Evolutionary conservation across 1,140 invertebrate genomes (phyloP).

Genomic region (Drosophila pandora): DNA sequence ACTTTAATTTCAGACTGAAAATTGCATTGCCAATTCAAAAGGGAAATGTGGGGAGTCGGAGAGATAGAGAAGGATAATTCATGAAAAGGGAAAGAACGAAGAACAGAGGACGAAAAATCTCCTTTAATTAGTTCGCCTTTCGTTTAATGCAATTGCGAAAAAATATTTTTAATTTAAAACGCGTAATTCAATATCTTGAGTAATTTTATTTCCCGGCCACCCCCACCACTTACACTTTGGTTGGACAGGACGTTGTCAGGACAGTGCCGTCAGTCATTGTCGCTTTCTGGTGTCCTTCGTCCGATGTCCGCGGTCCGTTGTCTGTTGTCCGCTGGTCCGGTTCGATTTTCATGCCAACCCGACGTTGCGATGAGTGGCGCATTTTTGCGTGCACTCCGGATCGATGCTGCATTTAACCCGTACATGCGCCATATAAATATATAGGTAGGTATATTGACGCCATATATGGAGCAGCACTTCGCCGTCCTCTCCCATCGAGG

Average conservation of each 20-base stretch:
- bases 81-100: background rate
- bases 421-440: slow-evolving; percentile 4
- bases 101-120: slow-evolving; percentile 48
- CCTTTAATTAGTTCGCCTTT: slow-evolving; percentile 76
- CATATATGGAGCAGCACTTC: slow-evolving; percentile 43
- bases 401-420: slow-evolving; percentile 32
- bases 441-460: slow-evolving; percentile 13
- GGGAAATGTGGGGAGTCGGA: background rate
- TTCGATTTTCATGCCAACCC: slow-evolving; percentile 52
- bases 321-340: slow-evolving; percentile 41
- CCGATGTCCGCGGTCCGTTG: background rate
- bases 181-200: slow-evolving; percentile 77
- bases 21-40: slow-evolving; percentile 54
- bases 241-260: slow-evolving; percentile 38
- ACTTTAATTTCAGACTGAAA: slow-evolving; percentile 57
- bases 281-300: slow-evolving; percentile 6
- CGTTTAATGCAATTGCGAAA: slow-evolving; percentile 80
- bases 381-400: slow-evolving; percentile 63
- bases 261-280: slow-evolving; percentile 74
- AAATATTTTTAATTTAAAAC: slow-evolving; percentile 82
- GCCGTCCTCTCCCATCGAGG: slow-evolving; percentile 9
- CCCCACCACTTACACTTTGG: slow-evolving; percentile 32
- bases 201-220: slow-evolving; percentile 72
- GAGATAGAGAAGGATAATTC: background rate
- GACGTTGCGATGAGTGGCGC: slow-evolving; percentile 34